Conservation (phyloP, 1,140 invertebrate species). For the Pseudomyrmex cubaensis region DNA sequence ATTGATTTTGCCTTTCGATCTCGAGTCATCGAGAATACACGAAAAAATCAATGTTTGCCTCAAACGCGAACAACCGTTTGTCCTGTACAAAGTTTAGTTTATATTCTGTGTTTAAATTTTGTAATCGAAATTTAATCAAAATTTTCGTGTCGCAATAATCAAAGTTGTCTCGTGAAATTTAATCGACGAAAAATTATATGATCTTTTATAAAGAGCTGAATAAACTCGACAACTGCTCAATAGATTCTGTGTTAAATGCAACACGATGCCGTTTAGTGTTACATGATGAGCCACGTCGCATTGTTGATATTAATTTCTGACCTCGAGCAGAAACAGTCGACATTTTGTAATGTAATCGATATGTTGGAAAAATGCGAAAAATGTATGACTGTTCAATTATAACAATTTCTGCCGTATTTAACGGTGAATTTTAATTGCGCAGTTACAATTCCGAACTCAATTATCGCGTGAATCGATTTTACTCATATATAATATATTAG, state of each 20-base stretch:
- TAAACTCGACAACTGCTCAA: too few species aligned
- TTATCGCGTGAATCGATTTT: constrained; percentile 14
- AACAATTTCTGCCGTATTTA: not conserved
- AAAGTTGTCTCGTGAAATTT: not conserved
- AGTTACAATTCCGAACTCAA: constrained; percentile 1
- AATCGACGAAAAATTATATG: not conserved
- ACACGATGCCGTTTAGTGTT: not conserved
- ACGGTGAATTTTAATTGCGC: not conserved
- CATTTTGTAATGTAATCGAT: constrained; percentile 21
- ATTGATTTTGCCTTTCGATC: not conserved
- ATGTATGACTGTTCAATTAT: constrained; percentile 37
- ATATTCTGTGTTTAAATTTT: too few species aligned
- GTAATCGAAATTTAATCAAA: too few species aligned
- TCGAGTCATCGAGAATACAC: constrained; percentile 38
- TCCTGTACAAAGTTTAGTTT: not conserved
- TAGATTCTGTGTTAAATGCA: too few species aligned
- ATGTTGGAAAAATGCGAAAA: constrained; percentile 14
- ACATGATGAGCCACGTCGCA: not conserved
- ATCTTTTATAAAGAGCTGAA: too few species aligned
- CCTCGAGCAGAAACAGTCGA: constrained; percentile 11
- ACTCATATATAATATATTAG: not conserved
- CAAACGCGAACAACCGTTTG: not conserved
- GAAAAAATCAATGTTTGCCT: constrained; percentile 44
- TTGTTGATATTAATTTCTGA: constrained; percentile 31
- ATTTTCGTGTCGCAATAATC: not conserved